Evolutionary conservation across 2,888 invertebrate species (phyloP), one percentile per base, ranked within the genome.

Genomic region (Drosophila limbata): DNA sequence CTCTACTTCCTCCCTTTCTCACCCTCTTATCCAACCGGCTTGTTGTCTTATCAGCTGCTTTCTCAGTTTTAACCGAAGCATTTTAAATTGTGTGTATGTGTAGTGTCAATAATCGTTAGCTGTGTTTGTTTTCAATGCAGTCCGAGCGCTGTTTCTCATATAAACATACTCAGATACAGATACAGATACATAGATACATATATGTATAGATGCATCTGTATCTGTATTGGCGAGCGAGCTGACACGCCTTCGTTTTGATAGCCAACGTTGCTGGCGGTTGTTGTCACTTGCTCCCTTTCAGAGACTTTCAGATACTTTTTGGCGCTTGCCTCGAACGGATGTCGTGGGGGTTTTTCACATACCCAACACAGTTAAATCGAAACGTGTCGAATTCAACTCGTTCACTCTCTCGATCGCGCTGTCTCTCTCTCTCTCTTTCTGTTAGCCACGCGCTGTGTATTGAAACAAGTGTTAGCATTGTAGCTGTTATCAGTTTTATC

Each of bases 231-330:
- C 52, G 50, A 71, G 21, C 72, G 44, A 48, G 55, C 51, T 70
- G 88, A 69, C 84, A 83, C 88, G 88, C 88, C 84, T 82, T 85
- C 80, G 67, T 55, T 71, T 76, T 79, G 69, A 74, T 75, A 68
- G 71, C 57, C 57, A 42, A 59, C 19, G 31, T n/a, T 60, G 62
- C 64, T 47, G 64, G 39, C 65, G 68, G 62, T 59, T 81, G 62
- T 59, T 81, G 79, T 73, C 73, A 60, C 33, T 56, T 59, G 61
- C 31, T 62, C 35, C 68, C 70, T 57, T 47, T 47, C 11, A 15
- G 17, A 37, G 70, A 69, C 77, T 70, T 81, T 79, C 89, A 86
- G 87, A 88, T 72, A 81, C 82, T 77, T 78, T 81, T 84, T 69
- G 79, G 77, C 82, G 74, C 69, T 84, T 47, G 89, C 50, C 57